Conservation (phyloP, 2,888 invertebrate species). For the Petrolisthes manimaculis region DNA sequence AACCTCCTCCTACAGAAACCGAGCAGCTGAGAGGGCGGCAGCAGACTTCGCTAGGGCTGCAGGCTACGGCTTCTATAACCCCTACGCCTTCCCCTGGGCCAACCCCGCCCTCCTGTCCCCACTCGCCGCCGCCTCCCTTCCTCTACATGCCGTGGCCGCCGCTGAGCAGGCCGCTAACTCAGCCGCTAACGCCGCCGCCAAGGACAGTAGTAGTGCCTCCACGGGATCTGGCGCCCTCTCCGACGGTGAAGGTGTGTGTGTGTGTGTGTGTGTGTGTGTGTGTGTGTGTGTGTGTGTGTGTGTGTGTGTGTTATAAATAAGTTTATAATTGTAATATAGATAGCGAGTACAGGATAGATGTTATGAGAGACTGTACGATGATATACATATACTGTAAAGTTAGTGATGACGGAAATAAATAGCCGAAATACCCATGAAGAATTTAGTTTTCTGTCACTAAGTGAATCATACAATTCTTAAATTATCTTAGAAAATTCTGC, state of each 20-base stretch:
- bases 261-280: constrained; percentile 48
- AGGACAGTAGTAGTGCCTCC: constrained; percentile 71
- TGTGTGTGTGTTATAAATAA: not conserved
- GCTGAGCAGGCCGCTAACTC: constrained; percentile 69
- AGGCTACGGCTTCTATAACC: constrained; percentile 87
- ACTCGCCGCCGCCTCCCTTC: constrained; percentile 68
- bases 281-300: constrained; percentile 21
- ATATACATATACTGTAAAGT: not conserved
- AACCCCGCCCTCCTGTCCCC: constrained; percentile 66
- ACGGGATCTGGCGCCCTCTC: constrained; percentile 72
- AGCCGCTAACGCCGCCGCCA: constrained; percentile 67
- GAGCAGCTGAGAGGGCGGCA: constrained; percentile 95
- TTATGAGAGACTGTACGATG: not conserved
- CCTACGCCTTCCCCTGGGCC: constrained; percentile 72
- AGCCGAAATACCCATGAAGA: too few relatives aligned
- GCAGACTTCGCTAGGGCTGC: constrained; percentile 94
- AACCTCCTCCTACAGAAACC: constrained; percentile 76
- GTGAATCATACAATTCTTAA: too few relatives aligned
- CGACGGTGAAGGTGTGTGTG: constrained; percentile 69
- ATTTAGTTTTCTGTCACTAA: too few relatives aligned
- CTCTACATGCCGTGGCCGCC: constrained; percentile 69
- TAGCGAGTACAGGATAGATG: too few relatives aligned
- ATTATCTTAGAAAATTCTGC: too few relatives aligned
- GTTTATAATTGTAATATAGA: too few relatives aligned
- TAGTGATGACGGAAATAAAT: too few relatives aligned